Evolutionary conservation across 2,113 vertebrate species (phyloP), one percentile per base, ranked within the genome.

Genomic region (Mus pahari): DNA sequence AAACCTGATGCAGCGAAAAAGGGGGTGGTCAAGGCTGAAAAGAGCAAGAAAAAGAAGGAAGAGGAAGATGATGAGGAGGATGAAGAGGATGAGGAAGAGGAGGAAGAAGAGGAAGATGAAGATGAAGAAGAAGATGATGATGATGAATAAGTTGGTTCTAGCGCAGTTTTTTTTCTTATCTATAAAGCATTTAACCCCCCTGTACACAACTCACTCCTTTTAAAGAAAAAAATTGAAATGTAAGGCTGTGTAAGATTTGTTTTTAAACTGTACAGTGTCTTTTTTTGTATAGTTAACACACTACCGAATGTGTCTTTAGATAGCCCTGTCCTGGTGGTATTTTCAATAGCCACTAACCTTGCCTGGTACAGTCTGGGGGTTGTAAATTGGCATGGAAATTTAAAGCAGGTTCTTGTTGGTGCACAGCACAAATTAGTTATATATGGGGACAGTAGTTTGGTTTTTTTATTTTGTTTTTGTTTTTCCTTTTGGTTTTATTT

Each of bases 241-340:
- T 98, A 99, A 99, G 98, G 98, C 98, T 99, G 98, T 99, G 99
- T 99, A 99, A 99, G 99, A 99, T 99, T 99, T 99, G 99, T 99
- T 99, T 99, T 99, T 99, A 94, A 95, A 93, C 36, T 99, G 99
- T 99, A 99, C 99, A 99, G 99, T 99, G 99, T 99, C 98, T 98
- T 99, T 98, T 99, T 99, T 99, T 99, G 99, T 99, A 99, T 99
- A 99, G 99, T 99, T 99, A 99, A 99, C 99, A 98, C 98, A 99
- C 99, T 99, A 99, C 99, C 98, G 98, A 99, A 99, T 98, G 98
- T 99, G 99, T 99, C 98, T 99, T 99, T 98, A 98, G 98, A 97
- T 98, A 98, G 98, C 99, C 98, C 98, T 99, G 98, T 99, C 98
- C 98, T 99, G 98, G 99, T 99, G 99, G 99, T 99, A 98, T 99